Base-by-base conservation (phyloP, 2,113 vertebrate genomes). In the Cephalopholis sonnerati region DNA sequence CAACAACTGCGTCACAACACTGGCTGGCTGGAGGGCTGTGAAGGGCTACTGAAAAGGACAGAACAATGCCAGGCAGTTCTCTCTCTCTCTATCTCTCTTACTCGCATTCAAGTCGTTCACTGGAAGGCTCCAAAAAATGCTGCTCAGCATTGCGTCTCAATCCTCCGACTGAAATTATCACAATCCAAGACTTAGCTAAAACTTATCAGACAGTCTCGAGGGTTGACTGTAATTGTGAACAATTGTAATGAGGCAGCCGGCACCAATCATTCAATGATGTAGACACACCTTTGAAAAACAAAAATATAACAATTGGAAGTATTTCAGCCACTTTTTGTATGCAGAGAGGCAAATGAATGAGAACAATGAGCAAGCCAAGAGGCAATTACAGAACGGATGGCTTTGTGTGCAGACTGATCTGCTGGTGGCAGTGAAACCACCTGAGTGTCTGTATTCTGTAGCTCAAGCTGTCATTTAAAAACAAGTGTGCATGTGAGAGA, bases 331-430 rank as follows among this genome's bases (percentile, higher is more conserved):
- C 82, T 87, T 90, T 82, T 59, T 86, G 76, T 76, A 76, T 83
- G 79, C 86, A 27, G 54, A 63, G 66, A 84, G 71, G 75, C 80
- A 82, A 84, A 88, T 90, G 76, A 89, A 91, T 76, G 79, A 87
- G 65, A 92, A 92, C 87, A 91, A 88, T 68, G 29, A 82, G 79
- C 39, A 27, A 77, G 86, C 74, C 71, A 77, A 90, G 74, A 91
- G 77, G 84, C 88, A 91, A 91, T 93, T 90, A 91, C 77, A 70
- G 85, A 90, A 73, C 51, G 65, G 74, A 78, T 76, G 69, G 61
- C 54, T 73, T 76, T 8, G 11, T 63, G 46, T 67, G 70, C 79
- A 78, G 64, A 66, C 76, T 58, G 85, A 90, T 86, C 74, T 64
- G 55, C 68, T 69, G 58, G 82, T 66, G 62, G 74, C 50, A 41